Evolutionary conservation across 2,888 invertebrate species (phyloP).

Genomic region (Allacma fusca): DNA sequence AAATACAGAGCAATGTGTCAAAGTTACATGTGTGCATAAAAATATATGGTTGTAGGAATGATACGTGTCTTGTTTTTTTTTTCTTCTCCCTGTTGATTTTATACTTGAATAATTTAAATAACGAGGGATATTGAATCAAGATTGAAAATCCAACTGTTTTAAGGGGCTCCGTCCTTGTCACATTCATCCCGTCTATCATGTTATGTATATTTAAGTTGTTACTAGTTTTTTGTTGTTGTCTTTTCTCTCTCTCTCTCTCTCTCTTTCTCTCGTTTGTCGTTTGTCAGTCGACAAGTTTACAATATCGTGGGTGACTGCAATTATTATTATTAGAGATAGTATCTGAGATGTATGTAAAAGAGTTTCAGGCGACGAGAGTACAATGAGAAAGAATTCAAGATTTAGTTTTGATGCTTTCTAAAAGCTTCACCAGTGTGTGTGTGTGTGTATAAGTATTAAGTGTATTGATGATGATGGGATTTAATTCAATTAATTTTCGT

Average conservation of each 20-base stretch:
- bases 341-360: too few species aligned
- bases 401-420: not conserved
- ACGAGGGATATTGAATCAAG: slow-evolving; percentile 2
- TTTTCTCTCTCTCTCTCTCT: not conserved
- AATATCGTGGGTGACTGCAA: not conserved
- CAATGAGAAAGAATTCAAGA: not conserved
- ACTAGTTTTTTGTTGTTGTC: not conserved
- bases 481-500: slow-evolving; percentile 7
- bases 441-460: not conserved
- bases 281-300: not conserved
- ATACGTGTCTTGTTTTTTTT: not conserved
- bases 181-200: not conserved
- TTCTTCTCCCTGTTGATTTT: not conserved
- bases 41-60: not conserved
- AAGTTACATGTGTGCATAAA: slow-evolving; percentile 3
- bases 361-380: not conserved
- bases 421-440: not conserved
- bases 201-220: not conserved
- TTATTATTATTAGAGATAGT: not conserved
- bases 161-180: not conserved
- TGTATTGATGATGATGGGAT: slow-evolving; percentile 8
- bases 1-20: not conserved
- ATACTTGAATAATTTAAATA: slow-evolving; percentile 16
- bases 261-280: too few species aligned
- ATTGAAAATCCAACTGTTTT: slow-evolving; percentile 7